Percentiles rank a stretch among this genome's conserved stretches.
Evolutionary conservation across 2,113 vertebrate species (phyloP).

Genomic region (Alethe diademata): DNA sequence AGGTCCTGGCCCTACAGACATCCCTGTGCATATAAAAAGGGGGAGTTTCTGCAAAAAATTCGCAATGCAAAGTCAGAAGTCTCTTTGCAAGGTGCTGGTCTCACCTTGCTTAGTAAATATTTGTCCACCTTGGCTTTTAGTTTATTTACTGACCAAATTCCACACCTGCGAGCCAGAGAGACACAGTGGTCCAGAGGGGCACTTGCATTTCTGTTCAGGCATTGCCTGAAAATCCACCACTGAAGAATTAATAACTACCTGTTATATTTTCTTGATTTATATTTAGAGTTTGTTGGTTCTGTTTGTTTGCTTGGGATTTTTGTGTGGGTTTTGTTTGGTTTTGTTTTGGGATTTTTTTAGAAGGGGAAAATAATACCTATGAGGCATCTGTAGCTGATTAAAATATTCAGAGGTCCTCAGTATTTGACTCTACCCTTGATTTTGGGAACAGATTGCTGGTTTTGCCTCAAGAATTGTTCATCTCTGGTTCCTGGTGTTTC

Average conservation of each 20-base stretch:
- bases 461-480: background rate
- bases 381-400: background rate
- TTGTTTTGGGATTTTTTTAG: background rate
- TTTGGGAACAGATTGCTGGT: background rate
- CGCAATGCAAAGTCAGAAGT: accelerated
- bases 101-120: background rate
- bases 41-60: background rate
- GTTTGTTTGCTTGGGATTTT: background rate
- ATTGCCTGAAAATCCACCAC: background rate
- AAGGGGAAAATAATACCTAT: background rate
- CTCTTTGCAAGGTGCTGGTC: background rate
- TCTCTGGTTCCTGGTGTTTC: background rate
- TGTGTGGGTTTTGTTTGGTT: background rate
- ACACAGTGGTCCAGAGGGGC: background rate
- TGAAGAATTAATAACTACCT: background rate
- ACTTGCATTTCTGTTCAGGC: background rate
- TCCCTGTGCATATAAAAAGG: accelerated
- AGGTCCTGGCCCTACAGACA: background rate
- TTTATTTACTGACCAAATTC: background rate
- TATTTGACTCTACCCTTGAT: background rate
- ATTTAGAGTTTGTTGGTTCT: background rate
- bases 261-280: background rate
- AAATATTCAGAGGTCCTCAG: background rate
- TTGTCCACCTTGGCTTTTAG: background rate
- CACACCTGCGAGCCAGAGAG: background rate